Percentiles rank a stretch among this genome's conserved stretches.
Evolutionary conservation across 2,113 vertebrate genomes (phyloP).

Genomic region (Brienomyrus brachyistius): DNA sequence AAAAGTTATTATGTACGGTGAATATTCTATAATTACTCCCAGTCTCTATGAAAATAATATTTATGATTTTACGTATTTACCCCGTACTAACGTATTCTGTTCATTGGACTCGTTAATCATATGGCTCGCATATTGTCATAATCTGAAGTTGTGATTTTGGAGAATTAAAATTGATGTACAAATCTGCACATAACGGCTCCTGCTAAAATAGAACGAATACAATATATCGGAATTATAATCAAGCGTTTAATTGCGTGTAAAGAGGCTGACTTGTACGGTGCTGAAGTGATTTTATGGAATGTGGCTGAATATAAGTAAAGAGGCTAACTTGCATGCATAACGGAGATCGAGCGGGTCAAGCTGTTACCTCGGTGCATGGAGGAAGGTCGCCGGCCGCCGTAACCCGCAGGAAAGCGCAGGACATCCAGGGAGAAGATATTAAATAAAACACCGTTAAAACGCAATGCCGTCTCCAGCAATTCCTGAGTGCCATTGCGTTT

Average conservation of each 20-base stretch:
- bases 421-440: not conserved
- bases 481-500: slow-evolving; percentile 9
- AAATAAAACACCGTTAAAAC: slow-evolving; percentile 7
- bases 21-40: not conserved
- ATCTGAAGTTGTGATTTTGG: not conserved
- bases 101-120: not conserved
- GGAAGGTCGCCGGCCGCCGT: slow-evolving; percentile 16
- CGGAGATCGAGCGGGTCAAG: not conserved
- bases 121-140: not conserved
- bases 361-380: slow-evolving; percentile 24
- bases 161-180: not conserved
- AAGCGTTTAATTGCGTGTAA: not conserved
- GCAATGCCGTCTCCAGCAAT: not conserved
- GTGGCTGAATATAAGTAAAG: not conserved
- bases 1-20: not conserved
- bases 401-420: not conserved
- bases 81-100: not conserved
- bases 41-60: not conserved
- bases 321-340: not conserved
- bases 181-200: not conserved
- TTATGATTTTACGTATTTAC: not conserved
- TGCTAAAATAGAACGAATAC: not conserved
- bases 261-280: not conserved
- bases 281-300: not conserved
- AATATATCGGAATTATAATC: not conserved